These are phyloP conservation scores for Sialis lutaria DNA, from an alignment of 2,888 invertebrate species.

Conservation along the genomic window DNA sequence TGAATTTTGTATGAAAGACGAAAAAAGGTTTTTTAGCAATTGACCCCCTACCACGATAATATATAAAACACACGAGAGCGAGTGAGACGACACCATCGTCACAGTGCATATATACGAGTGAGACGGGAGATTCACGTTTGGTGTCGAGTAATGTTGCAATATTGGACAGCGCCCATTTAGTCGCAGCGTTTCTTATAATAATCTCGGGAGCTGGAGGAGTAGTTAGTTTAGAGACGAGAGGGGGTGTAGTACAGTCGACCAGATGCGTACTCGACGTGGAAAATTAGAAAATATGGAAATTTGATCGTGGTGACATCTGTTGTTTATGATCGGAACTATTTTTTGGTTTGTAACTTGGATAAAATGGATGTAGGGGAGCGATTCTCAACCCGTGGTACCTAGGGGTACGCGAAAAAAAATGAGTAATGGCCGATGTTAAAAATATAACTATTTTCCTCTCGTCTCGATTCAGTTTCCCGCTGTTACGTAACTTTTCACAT, in stretches of 20 bases:
- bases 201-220: conserved; percentile 20
- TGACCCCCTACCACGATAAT: conserved; percentile 23
- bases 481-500: no score
- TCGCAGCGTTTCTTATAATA: conserved; percentile 25
- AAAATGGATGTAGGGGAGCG: no score
- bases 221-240: conserved; percentile 14
- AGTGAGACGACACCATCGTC: neutral
- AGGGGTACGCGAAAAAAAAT: no score
- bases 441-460: no score
- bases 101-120: neutral
- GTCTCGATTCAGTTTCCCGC: no score
- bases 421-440: no score
- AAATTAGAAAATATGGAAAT: neutral
- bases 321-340: no score
- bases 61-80: conserved; percentile 14
- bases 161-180: conserved; percentile 20
- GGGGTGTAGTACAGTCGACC: conserved; percentile 5
- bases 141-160: conserved; percentile 9
- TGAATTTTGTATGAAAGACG: conserved; percentile 27
- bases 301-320: no score
- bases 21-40: conserved; percentile 26
- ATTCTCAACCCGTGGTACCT: no score
- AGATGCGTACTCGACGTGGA: neutral
- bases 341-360: no score
- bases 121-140: conserved; percentile 3